A percentile compares a stretch with the other conserved stretches of the same genome.
phyloP scores from a whole-genome alignment of 2,888 invertebrate species.

The Copidosoma aretas region DNA sequence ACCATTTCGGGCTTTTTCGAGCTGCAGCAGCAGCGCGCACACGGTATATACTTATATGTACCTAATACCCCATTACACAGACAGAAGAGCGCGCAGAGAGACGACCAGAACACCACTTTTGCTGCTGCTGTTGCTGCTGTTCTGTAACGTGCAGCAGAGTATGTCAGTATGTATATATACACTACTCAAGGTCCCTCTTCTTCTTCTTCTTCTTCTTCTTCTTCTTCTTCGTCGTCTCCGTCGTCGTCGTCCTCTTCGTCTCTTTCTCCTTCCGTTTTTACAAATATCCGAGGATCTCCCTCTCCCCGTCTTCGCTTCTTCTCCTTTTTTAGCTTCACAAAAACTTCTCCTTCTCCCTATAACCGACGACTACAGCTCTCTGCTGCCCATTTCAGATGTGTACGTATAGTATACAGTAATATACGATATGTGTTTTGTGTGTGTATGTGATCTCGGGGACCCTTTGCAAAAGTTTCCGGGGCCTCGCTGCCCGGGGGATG shows the following conservation, averaged over 20 bases:
- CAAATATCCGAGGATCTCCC: conserved; percentile 39
- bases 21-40: conserved; percentile 7
- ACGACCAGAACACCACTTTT: no score
- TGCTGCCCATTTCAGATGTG: no score
- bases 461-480: conserved; percentile 42
- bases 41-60: neutral
- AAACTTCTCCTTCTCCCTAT: conserved; percentile 30
- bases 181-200: conserved; percentile 32
- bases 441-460: conserved; percentile 3
- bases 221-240: conserved; percentile 30
- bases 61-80: no score
- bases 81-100: no score
- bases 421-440: no score
- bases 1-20: conserved; percentile 30
- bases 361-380: conserved; percentile 5
- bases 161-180: no score
- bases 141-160: no score
- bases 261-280: conserved; percentile 35
- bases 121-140: no score
- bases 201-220: conserved; percentile 16
- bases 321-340: conserved; percentile 30
- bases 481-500: conserved; percentile 2
- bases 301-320: neutral
- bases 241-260: conserved; percentile 2
- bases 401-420: no score